Base-by-base conservation (phyloP, 2,113 vertebrate genomes). In the Dunckerocampus dactyliophorus region DNA sequence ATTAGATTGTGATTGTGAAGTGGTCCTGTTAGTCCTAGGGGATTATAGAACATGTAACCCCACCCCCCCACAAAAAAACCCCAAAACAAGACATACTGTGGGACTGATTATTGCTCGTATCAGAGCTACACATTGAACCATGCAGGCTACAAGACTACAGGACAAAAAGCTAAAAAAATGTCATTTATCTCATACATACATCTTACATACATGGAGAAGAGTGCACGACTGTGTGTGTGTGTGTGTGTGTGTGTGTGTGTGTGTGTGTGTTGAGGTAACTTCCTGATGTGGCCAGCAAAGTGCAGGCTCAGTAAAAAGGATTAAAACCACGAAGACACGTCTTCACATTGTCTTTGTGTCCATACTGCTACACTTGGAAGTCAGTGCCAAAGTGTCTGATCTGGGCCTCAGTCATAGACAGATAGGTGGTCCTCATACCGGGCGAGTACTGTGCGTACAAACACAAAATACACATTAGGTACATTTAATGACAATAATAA, bases 391-490 rank as follows among this genome's bases (percentile, higher is more conserved):
- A 92, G 70, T 85, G 93, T 86, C 92, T 77, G 73, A 88, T 49
- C 65, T 90, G 94, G 69, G 94, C 93, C 3, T 96, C 94, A 17
- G 90, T 93, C 89, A 95, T 93, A 1, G 95, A 91, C 62, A 95
- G 92, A 90, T 98, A 98, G 50, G 95, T 93, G 77, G 92, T 91
- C 77, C 93, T 92, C 97, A 97, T 97, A 89, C 93, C 98, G 77
- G 96, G 95, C 4, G 95, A 93, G 86, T 98, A 99, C 96, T 99
- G 86, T 13, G 84, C 24, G 69, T 42, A 20, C 70, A 72, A 85
- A 8, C 1, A 74, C 45, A 61, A 53, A 60, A 69, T 17, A 74
- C n/a, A 34, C 31, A 2, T 19, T 10, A 47, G 2, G 19, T 13
- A n/a, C 10, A 37, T 49, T 49, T 11, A 11, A 48, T 48, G 9